Percentiles rank a stretch among this genome's conserved stretches.
These are phyloP conservation scores for Agapostemon virescens DNA, from an alignment of 2,888 invertebrate species.

Conservation along the genomic window DNA sequence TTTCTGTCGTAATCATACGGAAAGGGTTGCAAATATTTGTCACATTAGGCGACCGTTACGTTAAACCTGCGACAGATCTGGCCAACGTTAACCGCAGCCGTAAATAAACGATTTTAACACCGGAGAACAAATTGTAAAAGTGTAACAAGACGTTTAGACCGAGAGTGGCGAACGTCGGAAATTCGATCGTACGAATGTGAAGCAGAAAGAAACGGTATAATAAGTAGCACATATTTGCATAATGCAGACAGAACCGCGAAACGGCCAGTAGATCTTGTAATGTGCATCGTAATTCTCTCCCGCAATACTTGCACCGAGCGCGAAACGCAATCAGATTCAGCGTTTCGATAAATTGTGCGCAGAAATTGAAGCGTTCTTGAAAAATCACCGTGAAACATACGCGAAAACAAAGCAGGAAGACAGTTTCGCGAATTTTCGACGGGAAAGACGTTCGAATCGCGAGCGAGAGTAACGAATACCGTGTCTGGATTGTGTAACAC, in stretches of 20 bases:
- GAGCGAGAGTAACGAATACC: constrained; percentile 3
- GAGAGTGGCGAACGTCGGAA: not conserved
- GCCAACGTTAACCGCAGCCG: no score
- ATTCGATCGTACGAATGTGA: not conserved
- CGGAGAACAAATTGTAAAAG: not conserved
- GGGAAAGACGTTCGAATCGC: not conserved
- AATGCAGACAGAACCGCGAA: not conserved
- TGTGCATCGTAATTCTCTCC: not conserved
- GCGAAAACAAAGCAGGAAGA: not conserved
- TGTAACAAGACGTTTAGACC: not conserved
- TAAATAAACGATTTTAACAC: not conserved
- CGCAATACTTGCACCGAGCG: not conserved
- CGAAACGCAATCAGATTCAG: not conserved
- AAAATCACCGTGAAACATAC: no score
- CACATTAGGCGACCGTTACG: no score
- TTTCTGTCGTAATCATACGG: no score
- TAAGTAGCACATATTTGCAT: not conserved
- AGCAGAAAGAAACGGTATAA: not conserved
- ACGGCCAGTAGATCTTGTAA: not conserved
- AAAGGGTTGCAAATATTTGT: no score
- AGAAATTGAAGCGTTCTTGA: not conserved
- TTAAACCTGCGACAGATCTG: no score
- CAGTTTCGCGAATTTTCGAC: not conserved
- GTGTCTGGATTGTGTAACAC: not conserved
- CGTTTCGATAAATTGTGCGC: not conserved